phyloP scores from a whole-genome alignment of 1,140 invertebrate genomes.

The Holcopasites calliopsidis region DNA sequence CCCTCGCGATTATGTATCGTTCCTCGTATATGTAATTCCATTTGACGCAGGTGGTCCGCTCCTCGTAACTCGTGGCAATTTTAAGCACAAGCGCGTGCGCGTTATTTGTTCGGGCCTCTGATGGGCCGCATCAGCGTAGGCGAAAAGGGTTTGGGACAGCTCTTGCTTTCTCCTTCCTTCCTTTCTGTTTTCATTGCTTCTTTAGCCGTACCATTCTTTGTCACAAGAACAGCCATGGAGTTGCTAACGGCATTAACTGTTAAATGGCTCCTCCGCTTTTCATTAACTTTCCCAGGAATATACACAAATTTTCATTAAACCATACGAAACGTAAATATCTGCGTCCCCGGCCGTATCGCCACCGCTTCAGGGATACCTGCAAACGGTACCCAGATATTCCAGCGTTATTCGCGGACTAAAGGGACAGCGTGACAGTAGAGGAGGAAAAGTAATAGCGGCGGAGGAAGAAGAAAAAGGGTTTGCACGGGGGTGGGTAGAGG shows the following conservation, averaged over 20 bases:
- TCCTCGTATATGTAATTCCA: constrained; percentile 68
- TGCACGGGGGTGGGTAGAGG: background rate
- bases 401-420: constrained; percentile 37
- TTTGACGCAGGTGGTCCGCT: constrained; percentile 68
- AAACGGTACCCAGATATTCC: constrained; percentile 26
- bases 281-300: too few relatives aligned
- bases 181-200: background rate
- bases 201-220: background rate
- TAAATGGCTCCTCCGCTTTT: too few relatives aligned
- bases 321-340: too few relatives aligned
- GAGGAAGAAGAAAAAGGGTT: constrained; percentile 16
- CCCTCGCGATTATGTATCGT: constrained; percentile 68
- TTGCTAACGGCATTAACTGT: too few relatives aligned
- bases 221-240: too few relatives aligned
- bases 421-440: constrained; percentile 13
- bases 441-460: constrained; percentile 33
- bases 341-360: too few relatives aligned
- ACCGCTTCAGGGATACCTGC: background rate
- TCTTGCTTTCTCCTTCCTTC: too few relatives aligned
- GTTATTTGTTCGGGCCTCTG: constrained; percentile 32
- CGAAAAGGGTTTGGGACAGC: constrained; percentile 6
- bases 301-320: too few relatives aligned
- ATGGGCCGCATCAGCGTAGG: constrained; percentile 19
- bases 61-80: constrained; percentile 63
- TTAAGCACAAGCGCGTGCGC: constrained; percentile 59